A percentile compares a stretch with the other conserved stretches of the same genome.
Evolutionary conservation across 2,797 vertebrate species (phyloP).

Genomic region (Masticophis lateralis): DNA sequence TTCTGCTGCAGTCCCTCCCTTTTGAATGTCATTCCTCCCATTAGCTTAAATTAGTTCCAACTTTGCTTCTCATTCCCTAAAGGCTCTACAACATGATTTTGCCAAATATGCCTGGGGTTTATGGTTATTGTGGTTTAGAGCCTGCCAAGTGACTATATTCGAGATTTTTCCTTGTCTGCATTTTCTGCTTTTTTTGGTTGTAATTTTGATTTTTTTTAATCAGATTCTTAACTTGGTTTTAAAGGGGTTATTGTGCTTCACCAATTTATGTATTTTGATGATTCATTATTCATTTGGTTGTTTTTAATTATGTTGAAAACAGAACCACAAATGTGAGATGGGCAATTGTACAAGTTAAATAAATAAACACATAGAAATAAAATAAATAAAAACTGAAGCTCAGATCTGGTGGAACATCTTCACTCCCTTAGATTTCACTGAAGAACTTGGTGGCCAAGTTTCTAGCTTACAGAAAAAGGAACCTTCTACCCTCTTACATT

Average conservation of each 20-base stretch:
- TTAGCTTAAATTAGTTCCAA: background rate
- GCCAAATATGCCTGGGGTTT: background rate
- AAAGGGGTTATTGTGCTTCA: background rate
- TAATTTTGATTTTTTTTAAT: background rate
- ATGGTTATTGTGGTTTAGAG: background rate
- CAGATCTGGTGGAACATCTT: background rate
- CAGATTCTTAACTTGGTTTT: background rate
- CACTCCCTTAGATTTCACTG: background rate
- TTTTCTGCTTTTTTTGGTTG: background rate
- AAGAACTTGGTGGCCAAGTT: background rate
- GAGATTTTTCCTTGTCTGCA: background rate
- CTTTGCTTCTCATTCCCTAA: background rate
- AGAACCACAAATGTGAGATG: background rate
- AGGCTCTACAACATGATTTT: background rate
- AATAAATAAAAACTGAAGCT: background rate
- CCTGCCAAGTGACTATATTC: background rate
- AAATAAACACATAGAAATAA: background rate
- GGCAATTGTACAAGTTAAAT: background rate
- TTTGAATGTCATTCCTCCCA: background rate
- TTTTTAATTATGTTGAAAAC: background rate
- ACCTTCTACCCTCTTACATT: conserved; percentile 20
- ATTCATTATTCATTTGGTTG: background rate
- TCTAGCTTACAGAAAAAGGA: conserved; percentile 7
- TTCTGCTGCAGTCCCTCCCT: background rate
- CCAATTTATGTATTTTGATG: background rate